These are phyloP conservation scores for Manacus vitellinus DNA, from an alignment of 2,113 vertebrate genomes.

Conservation along the genomic window DNA sequence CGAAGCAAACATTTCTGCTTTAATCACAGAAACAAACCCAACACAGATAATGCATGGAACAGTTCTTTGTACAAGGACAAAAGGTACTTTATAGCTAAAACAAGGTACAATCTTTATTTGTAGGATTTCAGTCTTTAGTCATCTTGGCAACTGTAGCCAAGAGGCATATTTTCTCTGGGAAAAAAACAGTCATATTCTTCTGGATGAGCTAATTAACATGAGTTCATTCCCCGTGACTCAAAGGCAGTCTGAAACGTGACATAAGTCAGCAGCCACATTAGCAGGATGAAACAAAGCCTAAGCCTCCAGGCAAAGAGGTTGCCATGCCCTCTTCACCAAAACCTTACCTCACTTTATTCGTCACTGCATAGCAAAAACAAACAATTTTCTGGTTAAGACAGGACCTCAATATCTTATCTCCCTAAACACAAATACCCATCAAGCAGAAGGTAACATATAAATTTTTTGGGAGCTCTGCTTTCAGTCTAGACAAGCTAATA, in stretches of 20 bases:
- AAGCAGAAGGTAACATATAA: neutral
- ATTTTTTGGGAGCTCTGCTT: neutral
- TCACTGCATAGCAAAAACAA: neutral
- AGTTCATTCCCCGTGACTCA: neutral
- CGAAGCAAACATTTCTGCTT: neutral
- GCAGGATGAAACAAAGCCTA: neutral
- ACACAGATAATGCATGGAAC: accelerated
- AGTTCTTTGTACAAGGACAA: neutral
- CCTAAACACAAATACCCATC: neutral
- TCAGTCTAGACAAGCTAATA: neutral
- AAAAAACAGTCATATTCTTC: neutral
- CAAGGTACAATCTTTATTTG: neutral
- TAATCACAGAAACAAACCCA: neutral
- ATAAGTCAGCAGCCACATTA: neutral
- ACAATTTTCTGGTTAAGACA: neutral
- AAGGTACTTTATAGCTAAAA: neutral
- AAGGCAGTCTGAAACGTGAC: neutral
- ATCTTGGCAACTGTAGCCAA: neutral
- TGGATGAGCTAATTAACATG: neutral
- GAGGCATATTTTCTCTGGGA: neutral
- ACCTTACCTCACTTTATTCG: neutral
- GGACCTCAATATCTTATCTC: neutral
- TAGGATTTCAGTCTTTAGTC: neutral
- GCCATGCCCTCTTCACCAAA: neutral
- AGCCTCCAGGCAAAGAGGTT: neutral